A percentile compares a stretch with the other conserved stretches of the same genome.
These are phyloP conservation scores for Thaumetopoea pityocampa DNA, from an alignment of 1,140 invertebrate species.

Conservation along the genomic window DNA sequence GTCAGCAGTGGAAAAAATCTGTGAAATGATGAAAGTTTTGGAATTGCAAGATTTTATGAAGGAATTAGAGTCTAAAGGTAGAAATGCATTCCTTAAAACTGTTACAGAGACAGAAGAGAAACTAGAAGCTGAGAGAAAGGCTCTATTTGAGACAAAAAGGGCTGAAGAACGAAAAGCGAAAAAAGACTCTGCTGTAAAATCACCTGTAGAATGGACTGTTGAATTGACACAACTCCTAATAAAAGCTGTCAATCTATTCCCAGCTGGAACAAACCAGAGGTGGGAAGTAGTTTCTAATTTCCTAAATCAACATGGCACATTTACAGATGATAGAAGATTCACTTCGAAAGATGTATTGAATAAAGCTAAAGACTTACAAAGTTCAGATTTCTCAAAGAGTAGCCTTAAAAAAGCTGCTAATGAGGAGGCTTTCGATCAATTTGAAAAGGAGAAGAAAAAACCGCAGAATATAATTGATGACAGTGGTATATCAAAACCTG, in stretches of 20 bases:
- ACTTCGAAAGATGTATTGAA: slow-evolving; percentile 94
- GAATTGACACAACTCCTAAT: slow-evolving; percentile 92
- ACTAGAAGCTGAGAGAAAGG: slow-evolving; percentile 85
- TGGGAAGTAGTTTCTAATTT: slow-evolving; percentile 98
- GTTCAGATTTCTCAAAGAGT: slow-evolving; percentile 90
- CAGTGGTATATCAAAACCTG: slow-evolving; percentile 74
- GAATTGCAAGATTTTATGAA: slow-evolving; percentile 89
- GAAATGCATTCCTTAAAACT: slow-evolving; percentile 80
- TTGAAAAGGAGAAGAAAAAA: slow-evolving; percentile 90
- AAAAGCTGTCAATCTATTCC: slow-evolving; percentile 97
- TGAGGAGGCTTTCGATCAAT: slow-evolving; percentile 93
- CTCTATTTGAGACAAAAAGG: slow-evolving; percentile 76
- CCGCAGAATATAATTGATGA: slow-evolving; percentile 77
- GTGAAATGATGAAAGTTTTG: slow-evolving; percentile 83
- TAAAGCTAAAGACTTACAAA: slow-evolving; percentile 96
- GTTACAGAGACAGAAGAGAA: slow-evolving; percentile 83
- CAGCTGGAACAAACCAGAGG: slow-evolving; percentile 95
- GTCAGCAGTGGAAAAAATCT: slow-evolving; percentile 93
- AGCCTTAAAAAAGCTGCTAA: slow-evolving; percentile 91
- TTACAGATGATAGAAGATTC: slow-evolving; percentile 73
- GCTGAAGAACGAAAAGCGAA: slow-evolving; percentile 60
- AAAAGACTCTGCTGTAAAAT: slow-evolving; percentile 59
- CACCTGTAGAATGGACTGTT: slow-evolving; percentile 83
- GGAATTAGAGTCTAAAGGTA: slow-evolving; percentile 80
- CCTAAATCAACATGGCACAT: slow-evolving; percentile 91